Evolutionary conservation across 2,797 vertebrate species (phyloP), one percentile per base, ranked within the genome.

Genomic region (Cyprinodon diabolis): DNA sequence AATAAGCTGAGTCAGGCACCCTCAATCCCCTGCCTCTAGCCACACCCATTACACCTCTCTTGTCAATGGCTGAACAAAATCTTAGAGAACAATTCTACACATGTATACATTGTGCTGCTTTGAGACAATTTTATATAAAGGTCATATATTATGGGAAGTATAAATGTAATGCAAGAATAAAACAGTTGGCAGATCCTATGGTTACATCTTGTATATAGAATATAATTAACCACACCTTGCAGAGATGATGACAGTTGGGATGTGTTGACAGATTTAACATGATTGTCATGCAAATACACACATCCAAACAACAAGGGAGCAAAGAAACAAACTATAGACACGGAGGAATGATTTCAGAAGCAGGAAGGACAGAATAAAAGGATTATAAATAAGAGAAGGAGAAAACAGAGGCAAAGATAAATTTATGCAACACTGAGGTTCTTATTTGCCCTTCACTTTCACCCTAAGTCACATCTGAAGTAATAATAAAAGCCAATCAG

Each of bases 191-290:
- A 54, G 49, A 48, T 5, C 58, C 8, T 79, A 47, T 15, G 66
- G 65, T 19, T 9, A 56, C 21, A 71, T 71, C 68, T 79, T 45
- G n/a, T 66, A 81, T 45, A 70, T 56, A 80, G 76, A 81, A 80
- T 85, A 82, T 90, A 90, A 87, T 87, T 88, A 78, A 89, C 86
- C 81, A 74, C 40, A 78, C 80, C 74, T 87, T 51, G 25, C 72
- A 78, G 82, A 84, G 74, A 77, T 81, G 85, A 88, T 88, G 90
- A 91, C 86, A 79, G 84, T 93, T 90, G 86, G 91, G 77, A 86
- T 71, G 77, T 81, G 88, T 84, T 51, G 69, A 65, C 72, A 66
- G 69, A 71, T 83, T 15, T 67, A 77, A 84, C 72, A 69, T 84
- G 75, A 76, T 73, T 68, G 71, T 72, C 77, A 47, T 69, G 47